Evolutionary conservation across 64 coral and sea anemone species (phyloP), one percentile per base, ranked within the genome.

Genomic region (Trachythela sp.): DNA sequence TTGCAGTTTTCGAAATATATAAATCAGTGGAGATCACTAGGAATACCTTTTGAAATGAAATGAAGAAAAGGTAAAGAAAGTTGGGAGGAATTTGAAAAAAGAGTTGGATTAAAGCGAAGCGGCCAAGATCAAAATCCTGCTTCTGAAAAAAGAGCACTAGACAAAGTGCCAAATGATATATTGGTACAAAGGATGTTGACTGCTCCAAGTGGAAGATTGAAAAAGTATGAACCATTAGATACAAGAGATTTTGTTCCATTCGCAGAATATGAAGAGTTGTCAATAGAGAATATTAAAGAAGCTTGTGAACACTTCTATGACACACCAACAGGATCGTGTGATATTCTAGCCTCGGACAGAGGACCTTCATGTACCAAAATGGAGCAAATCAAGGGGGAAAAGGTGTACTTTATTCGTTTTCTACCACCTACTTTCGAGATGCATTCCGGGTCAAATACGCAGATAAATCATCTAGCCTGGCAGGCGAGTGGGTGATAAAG

Each of bases 371-470:
- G n/a, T n/a, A n/a, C n/a, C n/a, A n/a, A n/a, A n/a, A n/a, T n/a
- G n/a, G n/a, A n/a, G n/a, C n/a, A n/a, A n/a, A n/a, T n/a, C n/a
- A n/a, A n/a, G n/a, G n/a, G n/a, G 92, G 84, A 89, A 68, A 92
- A 85, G 26, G 77, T 92, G 26, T 54, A 92, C 41, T 43, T 87
- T 26, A 39, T 92, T 35, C 85, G 85, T 30, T 87, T 88, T 48
- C 42, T 85, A 17, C 85, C 39, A 42, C 75, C 86, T 48, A 92
- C 60, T 91, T 90, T 41, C 85, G 89, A 91, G 89, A 91, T 91
- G 89, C 83, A 70, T 91, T 71, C 70, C 54, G 56, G 31, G 83
- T 52, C 36, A 91, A 60, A 30, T 72, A 40, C 13, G 67, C 45
- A 29, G 87, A 43, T 13, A 88, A 70, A 70, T 48, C 41, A 15